Evolutionary conservation across 2,888 invertebrate genomes (phyloP).

Genomic region (Eilema griseolum): DNA sequence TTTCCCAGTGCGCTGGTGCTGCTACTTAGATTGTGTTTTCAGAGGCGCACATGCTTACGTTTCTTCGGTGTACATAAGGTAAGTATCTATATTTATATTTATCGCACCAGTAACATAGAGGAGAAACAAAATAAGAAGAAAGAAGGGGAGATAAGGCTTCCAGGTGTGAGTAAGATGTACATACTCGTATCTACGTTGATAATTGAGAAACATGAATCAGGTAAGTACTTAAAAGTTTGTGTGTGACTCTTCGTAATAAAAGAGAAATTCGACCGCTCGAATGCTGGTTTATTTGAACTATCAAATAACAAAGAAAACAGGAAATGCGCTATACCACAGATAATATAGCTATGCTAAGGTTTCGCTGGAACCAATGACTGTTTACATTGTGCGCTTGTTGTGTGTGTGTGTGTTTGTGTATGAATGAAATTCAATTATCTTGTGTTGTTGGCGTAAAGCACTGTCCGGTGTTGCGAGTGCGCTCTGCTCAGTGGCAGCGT

Average conservation of each 20-base stretch:
- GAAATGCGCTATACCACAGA: background rate
- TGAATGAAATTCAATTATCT: constrained; percentile 11
- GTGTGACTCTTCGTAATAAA: background rate
- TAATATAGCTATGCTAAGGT: background rate
- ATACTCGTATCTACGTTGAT: no score
- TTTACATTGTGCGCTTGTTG: background rate
- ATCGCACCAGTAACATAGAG: no score
- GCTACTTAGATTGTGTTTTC: no score
- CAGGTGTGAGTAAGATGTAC: no score
- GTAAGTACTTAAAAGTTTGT: background rate
- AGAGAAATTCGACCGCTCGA: constrained; percentile 1
- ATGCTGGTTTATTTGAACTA: constrained; percentile 12
- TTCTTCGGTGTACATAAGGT: no score
- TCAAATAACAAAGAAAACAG: constrained; percentile 17
- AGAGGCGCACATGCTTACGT: no score
- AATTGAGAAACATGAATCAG: no score
- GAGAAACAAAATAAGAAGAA: no score
- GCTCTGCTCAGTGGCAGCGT: background rate
- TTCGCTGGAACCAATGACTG: constrained; percentile 12
- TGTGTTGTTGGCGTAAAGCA: constrained; percentile 5
- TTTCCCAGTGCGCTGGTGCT: no score
- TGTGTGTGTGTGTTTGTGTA: background rate
- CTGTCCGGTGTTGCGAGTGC: background rate
- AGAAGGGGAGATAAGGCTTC: no score
- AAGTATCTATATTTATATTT: no score